Evolutionary conservation across 2,113 vertebrate species (phyloP).

Genomic region (Dipodomys merriami): DNA sequence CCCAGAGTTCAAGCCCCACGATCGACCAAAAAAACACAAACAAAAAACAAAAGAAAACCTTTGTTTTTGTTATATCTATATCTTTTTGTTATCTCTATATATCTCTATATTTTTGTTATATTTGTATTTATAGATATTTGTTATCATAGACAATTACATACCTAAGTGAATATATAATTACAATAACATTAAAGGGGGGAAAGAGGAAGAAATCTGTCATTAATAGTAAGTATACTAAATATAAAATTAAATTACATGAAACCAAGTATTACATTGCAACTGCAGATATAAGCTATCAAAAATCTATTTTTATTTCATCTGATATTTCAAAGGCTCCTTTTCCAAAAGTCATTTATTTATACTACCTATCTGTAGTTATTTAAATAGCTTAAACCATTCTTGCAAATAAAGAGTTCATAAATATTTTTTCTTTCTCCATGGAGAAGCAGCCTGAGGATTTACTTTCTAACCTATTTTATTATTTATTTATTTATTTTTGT

Average conservation of each 20-base stretch:
- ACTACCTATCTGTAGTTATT: background rate
- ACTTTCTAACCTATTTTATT: background rate
- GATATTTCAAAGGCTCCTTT: slow-evolving; percentile 15
- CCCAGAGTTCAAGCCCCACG: too few relatives aligned
- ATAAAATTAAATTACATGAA: too few relatives aligned
- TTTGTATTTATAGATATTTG: too few relatives aligned
- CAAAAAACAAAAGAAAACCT: too few relatives aligned
- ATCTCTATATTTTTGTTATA: too few relatives aligned
- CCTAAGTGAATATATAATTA: background rate
- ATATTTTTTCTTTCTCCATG: background rate
- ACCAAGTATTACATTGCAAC: slow-evolving; percentile 12
- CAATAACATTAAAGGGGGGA: background rate
- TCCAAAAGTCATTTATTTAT: background rate
- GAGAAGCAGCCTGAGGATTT: background rate
- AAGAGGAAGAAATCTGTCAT: background rate
- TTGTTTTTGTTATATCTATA: too few relatives aligned
- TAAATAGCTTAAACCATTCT: background rate
- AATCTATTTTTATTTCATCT: background rate
- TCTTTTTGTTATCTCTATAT: too few relatives aligned
- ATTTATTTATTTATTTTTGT: too few relatives aligned
- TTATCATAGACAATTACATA: background rate
- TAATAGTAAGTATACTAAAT: background rate
- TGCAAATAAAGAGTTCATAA: background rate
- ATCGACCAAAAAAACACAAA: too few relatives aligned
- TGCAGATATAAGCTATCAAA: background rate